phyloP scores from a whole-genome alignment of 2,113 vertebrate species.

The Eulacestoma nigropectus region DNA sequence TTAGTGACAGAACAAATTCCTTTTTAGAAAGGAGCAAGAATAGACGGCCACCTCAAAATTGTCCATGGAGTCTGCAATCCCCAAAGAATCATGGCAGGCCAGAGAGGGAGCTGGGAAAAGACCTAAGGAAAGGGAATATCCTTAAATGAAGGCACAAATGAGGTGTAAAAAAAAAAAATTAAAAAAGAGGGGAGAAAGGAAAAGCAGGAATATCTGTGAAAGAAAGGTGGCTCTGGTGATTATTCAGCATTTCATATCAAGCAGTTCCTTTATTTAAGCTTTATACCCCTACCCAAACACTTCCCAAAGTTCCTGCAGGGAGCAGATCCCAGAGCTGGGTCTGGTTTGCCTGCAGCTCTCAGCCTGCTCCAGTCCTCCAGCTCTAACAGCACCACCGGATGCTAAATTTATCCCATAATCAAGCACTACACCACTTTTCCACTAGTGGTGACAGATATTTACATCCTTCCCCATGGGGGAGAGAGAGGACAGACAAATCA shows the following conservation, averaged over 20 bases:
- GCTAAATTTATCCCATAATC: background rate
- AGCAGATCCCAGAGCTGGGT: background rate
- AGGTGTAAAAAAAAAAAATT: too few relatives aligned
- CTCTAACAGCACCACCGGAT: accelerated
- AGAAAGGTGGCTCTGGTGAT: background rate
- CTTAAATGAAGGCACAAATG: background rate
- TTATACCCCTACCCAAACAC: background rate
- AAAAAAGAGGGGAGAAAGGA: too few relatives aligned
- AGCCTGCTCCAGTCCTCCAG: background rate
- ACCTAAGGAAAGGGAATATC: background rate
- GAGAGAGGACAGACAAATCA: background rate
- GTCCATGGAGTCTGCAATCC: background rate
- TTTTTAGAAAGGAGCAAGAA: background rate
- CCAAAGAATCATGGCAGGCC: background rate
- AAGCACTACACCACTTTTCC: background rate
- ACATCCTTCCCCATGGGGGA: background rate
- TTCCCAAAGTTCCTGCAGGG: background rate
- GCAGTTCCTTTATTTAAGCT: background rate
- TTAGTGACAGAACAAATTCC: background rate
- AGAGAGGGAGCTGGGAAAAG: background rate
- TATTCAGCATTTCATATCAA: background rate
- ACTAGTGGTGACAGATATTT: background rate
- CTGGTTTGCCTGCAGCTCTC: background rate
- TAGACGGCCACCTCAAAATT: background rate
- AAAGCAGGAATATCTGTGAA: background rate